These are phyloP conservation scores for Agraylea sexmaculata DNA, from an alignment of 1,140 invertebrate genomes.

Conservation along the genomic window DNA sequence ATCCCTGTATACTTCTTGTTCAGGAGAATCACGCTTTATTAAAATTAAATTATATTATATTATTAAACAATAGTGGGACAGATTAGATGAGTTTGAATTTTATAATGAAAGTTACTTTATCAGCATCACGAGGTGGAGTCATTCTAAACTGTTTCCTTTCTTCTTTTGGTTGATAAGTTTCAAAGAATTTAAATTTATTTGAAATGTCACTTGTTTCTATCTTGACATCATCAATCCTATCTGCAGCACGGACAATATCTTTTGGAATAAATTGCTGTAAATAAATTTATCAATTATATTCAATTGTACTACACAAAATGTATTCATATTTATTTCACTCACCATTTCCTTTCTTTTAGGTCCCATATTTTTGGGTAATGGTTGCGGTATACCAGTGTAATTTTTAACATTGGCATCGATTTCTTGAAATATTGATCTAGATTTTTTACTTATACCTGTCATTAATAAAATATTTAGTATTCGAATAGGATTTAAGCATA, in stretches of 20 bases:
- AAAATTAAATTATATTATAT: neutral
- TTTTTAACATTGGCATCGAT: constrained; percentile 58
- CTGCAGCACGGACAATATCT: constrained; percentile 60
- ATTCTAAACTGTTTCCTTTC: constrained; percentile 67
- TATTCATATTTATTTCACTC: neutral
- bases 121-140: constrained; percentile 68
- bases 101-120: constrained; percentile 37
- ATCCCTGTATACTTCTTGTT: constrained; percentile 63
- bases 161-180: constrained; percentile 65
- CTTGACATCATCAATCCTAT: constrained; percentile 60
- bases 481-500: neutral
- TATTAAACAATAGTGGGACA: neutral
- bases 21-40: constrained; percentile 53
- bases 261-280: constrained; percentile 43
- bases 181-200: constrained; percentile 83
- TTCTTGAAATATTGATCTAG: constrained; percentile 73
- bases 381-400: constrained; percentile 34
- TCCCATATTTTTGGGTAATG: constrained; percentile 29
- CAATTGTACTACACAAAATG: neutral
- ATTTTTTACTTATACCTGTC: constrained; percentile 74
- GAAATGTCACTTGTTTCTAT: constrained; percentile 71
- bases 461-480: neutral
- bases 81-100: constrained; percentile 3
- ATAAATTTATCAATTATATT: neutral
- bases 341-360: constrained; percentile 44